These are phyloP conservation scores for Plagiodera versicolora DNA, from an alignment of 2,888 invertebrate genomes.

Conservation along the genomic window DNA sequence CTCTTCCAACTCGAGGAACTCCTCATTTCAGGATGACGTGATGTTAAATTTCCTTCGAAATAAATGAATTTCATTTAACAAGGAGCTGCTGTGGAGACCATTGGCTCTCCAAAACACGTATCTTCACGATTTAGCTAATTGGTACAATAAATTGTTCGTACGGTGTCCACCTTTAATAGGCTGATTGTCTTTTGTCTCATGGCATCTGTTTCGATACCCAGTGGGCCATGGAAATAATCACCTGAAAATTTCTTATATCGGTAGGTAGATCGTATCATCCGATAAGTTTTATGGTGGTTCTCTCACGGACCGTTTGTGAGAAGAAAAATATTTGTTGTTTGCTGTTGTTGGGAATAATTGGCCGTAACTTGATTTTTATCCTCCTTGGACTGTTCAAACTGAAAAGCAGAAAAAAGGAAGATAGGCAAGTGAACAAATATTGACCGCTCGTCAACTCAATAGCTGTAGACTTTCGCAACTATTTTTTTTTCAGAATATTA, in stretches of 20 bases:
- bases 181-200: constrained; percentile 56
- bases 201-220: constrained; percentile 53
- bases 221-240: constrained; percentile 46
- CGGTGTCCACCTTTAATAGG: constrained; percentile 57
- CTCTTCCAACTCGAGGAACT: constrained; percentile 14
- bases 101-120: constrained; percentile 57
- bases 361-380: neutral
- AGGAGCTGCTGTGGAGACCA: constrained; percentile 47
- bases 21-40: constrained; percentile 21
- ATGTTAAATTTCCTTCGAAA: constrained; percentile 27
- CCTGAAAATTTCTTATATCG: constrained; percentile 23
- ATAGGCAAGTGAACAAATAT: neutral
- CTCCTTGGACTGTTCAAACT: neutral
- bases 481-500: too few relatives aligned
- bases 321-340: constrained; percentile 1
- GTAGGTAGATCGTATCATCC: constrained; percentile 8
- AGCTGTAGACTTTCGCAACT: too few relatives aligned
- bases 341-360: neutral
- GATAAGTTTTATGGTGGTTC: neutral
- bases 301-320: neutral
- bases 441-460: too few relatives aligned
- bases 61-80: constrained; percentile 42
- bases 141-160: constrained; percentile 60
- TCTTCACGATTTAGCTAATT: constrained; percentile 60
- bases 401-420: neutral